phyloP scores from a whole-genome alignment of 2,797 vertebrate species.

The Distichodus sexfasciatus region DNA sequence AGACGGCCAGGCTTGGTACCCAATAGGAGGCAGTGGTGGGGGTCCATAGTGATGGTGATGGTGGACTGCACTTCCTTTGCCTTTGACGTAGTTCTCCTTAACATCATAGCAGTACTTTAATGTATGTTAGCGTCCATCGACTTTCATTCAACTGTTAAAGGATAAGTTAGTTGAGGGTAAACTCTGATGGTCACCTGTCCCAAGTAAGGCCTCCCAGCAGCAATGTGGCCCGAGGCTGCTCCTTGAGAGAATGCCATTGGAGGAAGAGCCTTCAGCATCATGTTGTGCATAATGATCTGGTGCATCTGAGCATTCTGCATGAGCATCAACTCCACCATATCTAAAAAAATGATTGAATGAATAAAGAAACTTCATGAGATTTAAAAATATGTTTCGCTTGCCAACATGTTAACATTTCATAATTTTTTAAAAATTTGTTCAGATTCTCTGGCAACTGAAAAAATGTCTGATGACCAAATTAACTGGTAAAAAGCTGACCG shows the following conservation, averaged over 20 bases:
- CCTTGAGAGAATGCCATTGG: constrained; percentile 17
- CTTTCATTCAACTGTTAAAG: not conserved
- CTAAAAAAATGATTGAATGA: constrained; percentile 66
- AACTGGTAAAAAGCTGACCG: too few relatives aligned
- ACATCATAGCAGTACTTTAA: constrained; percentile 7
- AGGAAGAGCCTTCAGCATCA: constrained; percentile 85
- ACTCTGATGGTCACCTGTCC: constrained; percentile 56
- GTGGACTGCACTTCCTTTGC: constrained; percentile 66
- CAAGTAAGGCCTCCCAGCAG: constrained; percentile 14
- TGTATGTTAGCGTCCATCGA: not conserved
- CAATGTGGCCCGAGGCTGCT: constrained; percentile 17
- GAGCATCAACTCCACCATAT: constrained; percentile 89
- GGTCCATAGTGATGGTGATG: constrained; percentile 80
- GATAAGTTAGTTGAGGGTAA: too few relatives aligned
- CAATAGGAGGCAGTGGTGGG: constrained; percentile 54
- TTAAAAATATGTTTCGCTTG: too few relatives aligned
- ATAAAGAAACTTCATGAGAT: not conserved
- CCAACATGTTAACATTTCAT: too few relatives aligned
- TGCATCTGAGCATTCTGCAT: constrained; percentile 91
- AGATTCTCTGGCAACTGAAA: too few relatives aligned
- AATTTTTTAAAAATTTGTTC: too few relatives aligned
- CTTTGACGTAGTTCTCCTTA: constrained; percentile 62
- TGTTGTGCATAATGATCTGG: constrained; percentile 87
- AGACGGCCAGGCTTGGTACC: constrained; percentile 63
- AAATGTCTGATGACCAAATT: too few relatives aligned